A percentile compares a stretch with the other conserved stretches of the same genome.
Evolutionary conservation across 2,888 invertebrate species (phyloP).

Genomic region (Cephus nigrinus): DNA sequence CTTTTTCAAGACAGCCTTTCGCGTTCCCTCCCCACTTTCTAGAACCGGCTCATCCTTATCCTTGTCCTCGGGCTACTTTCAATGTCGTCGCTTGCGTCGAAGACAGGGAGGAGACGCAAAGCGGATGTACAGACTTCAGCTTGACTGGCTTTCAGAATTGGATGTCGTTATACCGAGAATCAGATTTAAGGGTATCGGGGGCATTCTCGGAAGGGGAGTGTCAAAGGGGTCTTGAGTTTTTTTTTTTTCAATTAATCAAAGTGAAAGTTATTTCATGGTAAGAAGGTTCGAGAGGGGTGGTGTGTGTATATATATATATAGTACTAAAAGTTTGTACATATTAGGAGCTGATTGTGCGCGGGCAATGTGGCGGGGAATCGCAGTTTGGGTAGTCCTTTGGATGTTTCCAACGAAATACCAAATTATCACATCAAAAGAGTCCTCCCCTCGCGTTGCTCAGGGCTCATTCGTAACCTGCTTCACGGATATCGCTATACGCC

Average conservation of each 20-base stretch:
- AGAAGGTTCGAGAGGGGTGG: too few relatives aligned
- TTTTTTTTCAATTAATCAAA: too few relatives aligned
- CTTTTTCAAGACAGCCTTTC: conserved; percentile 2
- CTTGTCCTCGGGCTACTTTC: neutral
- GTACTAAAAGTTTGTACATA: too few relatives aligned
- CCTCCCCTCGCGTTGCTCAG: neutral
- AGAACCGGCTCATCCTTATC: neutral
- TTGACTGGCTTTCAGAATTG: neutral
- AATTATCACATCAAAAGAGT: conserved; percentile 5
- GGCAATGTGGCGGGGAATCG: neutral
- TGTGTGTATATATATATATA: too few relatives aligned
- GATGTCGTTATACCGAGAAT: neutral
- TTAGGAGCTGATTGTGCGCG: neutral
- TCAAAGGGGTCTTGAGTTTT: neutral
- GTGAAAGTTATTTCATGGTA: too few relatives aligned
- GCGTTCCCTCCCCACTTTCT: neutral
- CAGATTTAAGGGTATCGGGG: neutral
- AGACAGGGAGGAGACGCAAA: neutral
- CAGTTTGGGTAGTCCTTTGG: neutral
- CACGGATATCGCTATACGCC: neutral
- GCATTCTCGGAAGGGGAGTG: neutral
- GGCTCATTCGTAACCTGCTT: neutral
- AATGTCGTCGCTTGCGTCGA: neutral
- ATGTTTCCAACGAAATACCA: neutral
- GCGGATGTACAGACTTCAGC: neutral